Evolutionary conservation across 2,797 vertebrate species (phyloP), one percentile per base, ranked within the genome.

Genomic region (Acomys russatus): DNA sequence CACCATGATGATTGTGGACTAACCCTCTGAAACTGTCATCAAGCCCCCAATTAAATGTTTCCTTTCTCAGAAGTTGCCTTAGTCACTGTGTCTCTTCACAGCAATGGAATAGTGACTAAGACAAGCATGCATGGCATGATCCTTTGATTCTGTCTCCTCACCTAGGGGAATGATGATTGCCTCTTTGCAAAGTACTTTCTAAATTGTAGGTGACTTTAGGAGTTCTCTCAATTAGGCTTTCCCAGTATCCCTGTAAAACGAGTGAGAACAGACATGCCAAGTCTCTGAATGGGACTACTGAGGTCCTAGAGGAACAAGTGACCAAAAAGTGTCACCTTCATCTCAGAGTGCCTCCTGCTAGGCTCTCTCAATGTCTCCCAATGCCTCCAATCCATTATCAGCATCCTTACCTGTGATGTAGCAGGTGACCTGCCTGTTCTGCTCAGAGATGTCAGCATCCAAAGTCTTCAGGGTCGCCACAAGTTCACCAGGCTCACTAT

Each of bases 381-480:
- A n/a, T 68, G 51, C 35, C 54, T 71, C 6, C 17, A 9, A 66
- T 56, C 64, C 17, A 49, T 49, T 59, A n/a, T 18, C 64, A 44
- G 2, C 56, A 20, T 44, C 25, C 99, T 98, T 97, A 99, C 99
- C 99, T 97, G 99, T 99, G 97, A 99, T 99, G 97, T 99, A 99
- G 98, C 99, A 99, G 0, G 99, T 99, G 97, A 99, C 99, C 0
- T 99, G 99, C 30, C 99, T 99, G 97, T 99, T 99, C 98, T 99
- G 99, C 97, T 99, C 98, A 0, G 99, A 99, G 89, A 99, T 98
- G 63, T 99, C 99, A 0, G 98, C 98, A 59, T 99, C 99, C 0
- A 98, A 95, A 87, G 99, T 99, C 30, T 98, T 99, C 98, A 99
- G 99, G 6, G 99, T 99, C 90, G 99, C 94, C 12, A 99, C 98